These are phyloP conservation scores for Daubentonia madagascariensis DNA, from an alignment of 2,113 vertebrate genomes.

Conservation along the genomic window DNA sequence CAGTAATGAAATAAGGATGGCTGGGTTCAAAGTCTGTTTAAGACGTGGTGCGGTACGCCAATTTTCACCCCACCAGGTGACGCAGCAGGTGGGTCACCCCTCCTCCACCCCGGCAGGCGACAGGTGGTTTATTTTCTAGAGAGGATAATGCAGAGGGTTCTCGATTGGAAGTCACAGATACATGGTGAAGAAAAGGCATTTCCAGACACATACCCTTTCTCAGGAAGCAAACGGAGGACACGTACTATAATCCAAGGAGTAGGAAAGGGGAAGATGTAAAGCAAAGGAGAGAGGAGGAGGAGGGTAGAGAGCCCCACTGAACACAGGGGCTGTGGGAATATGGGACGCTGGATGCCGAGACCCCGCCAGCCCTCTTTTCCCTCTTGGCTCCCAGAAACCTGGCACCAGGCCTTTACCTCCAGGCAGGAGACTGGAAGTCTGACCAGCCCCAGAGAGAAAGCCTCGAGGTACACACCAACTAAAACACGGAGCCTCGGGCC, in stretches of 20 bases:
- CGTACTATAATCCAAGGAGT: accelerated
- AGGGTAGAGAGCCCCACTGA: neutral
- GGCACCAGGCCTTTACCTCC: too few species aligned
- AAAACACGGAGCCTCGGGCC: neutral
- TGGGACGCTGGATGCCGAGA: accelerated
- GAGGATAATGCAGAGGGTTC: too few species aligned
- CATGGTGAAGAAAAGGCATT: neutral
- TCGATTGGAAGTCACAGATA: neutral
- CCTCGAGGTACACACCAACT: neutral
- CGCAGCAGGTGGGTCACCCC: accelerated
- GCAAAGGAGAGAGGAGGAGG: neutral
- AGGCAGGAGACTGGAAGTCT: neutral
- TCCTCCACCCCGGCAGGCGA: too few species aligned
- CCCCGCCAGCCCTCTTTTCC: neutral
- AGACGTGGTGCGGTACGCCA: accelerated
- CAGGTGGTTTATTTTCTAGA: neutral
- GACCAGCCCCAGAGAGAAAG: neutral
- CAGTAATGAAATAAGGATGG: neutral
- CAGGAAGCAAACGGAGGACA: neutral
- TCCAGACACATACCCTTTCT: neutral
- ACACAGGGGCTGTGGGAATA: neutral
- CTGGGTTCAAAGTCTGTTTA: too few species aligned
- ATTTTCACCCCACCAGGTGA: neutral
- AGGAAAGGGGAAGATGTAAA: neutral
- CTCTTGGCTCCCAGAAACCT: neutral